Base-by-base conservation (phyloP, 2,888 invertebrate genomes). In the Tetranychus truncatus region DNA sequence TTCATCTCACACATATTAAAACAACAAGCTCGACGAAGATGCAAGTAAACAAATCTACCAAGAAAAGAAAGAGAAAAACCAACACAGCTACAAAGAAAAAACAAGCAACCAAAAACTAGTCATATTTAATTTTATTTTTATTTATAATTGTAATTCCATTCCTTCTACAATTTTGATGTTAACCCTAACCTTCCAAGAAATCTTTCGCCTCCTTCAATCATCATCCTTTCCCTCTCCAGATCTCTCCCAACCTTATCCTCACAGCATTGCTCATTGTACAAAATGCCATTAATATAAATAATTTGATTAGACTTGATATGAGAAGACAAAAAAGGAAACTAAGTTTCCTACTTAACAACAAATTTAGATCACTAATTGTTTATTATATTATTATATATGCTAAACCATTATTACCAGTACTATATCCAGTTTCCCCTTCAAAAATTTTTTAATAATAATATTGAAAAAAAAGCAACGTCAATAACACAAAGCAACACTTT, bases 211-310 rank as follows among this genome's bases (percentile, higher is more conserved):
- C 9, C 55, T 15, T 15, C 9, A 6, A 55, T 15, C 55, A 15
- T 55, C 55, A 55, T 55, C 67, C 21, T 15, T 45, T 72, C 6
- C n/a, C 72, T 72, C 72, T 34, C 44, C 67, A 11, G 4, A 11
- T 67, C 67, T 67, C 67, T 67, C 67, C n/a, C 66, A n/a, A 15
- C n/a, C 66, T 66, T 15, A 55, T 55, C 15, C 55, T 2, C 55
- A 55, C 34, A 55, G 55, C 55, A 55, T 20, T 69, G 69, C 20
- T 69, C 34, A 69, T 69, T 69, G 69, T 69, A 24, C 20, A 69
- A 20, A 20, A 20, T 20, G n/a, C 69, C 69, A 24, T 69, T 69
- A 55, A 55, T 55, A 55, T 55, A 55, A 55, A 55, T 55, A 55
- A 55, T 55, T 55, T 55, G 55, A n/a, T 24, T 69, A 69, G 21